phyloP scores from a whole-genome alignment of 2,888 invertebrate genomes.

The Parnassius glacialis region DNA sequence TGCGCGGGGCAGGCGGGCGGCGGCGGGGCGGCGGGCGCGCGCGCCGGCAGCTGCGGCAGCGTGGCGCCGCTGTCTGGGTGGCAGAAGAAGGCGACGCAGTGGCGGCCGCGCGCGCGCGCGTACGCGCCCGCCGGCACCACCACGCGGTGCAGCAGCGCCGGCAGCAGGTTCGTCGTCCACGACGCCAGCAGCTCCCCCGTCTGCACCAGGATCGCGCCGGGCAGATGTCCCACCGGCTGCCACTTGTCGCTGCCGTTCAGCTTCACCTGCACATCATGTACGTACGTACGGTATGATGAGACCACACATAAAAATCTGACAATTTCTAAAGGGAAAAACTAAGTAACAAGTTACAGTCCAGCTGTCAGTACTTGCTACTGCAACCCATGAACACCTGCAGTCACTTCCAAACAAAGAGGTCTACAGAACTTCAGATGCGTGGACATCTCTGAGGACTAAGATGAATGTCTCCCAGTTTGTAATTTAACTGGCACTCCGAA shows the following conservation, averaged over 20 bases:
- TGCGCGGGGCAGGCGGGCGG: slow-evolving; percentile 67
- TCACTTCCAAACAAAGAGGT: too few relatives aligned
- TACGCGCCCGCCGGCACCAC: slow-evolving; percentile 85
- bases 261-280: slow-evolving; percentile 73
- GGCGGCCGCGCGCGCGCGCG: slow-evolving; percentile 83
- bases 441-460: too few relatives aligned
- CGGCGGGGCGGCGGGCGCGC: slow-evolving; percentile 57
- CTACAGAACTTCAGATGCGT: too few relatives aligned
- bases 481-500: too few relatives aligned
- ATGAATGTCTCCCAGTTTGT: too few relatives aligned
- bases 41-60: slow-evolving; percentile 74
- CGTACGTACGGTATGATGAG: too few relatives aligned
- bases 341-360: too few relatives aligned
- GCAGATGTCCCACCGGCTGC: slow-evolving; percentile 87
- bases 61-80: slow-evolving; percentile 84
- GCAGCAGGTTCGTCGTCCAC: slow-evolving; percentile 86
- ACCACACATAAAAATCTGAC: too few relatives aligned
- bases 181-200: slow-evolving; percentile 87
- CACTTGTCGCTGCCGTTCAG: slow-evolving; percentile 84
- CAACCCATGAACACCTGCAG: too few relatives aligned
- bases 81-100: slow-evolving; percentile 89
- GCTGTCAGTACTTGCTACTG: too few relatives aligned
- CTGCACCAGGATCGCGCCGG: slow-evolving; percentile 88
- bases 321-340: too few relatives aligned
- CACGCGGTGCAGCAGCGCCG: slow-evolving; percentile 88